Evolutionary conservation across 2,113 vertebrate species (phyloP).

Genomic region (Myrmophylax atrothorax): DNA sequence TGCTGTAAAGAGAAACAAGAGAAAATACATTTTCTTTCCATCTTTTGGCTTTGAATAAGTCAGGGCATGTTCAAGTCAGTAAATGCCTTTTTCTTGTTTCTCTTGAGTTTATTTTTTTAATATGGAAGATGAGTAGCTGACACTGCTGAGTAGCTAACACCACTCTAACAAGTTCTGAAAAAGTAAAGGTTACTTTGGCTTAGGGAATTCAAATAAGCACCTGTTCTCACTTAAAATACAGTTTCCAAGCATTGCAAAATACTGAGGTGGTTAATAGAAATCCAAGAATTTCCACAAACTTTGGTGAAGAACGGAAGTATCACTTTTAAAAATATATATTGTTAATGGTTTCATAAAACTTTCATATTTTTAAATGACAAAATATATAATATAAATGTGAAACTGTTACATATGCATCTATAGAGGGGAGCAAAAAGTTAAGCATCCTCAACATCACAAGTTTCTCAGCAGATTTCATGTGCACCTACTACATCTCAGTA

Average conservation of each 20-base stretch:
- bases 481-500: not conserved
- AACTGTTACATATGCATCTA: not conserved
- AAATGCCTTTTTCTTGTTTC: not conserved
- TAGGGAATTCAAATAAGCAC: not conserved
- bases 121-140: not conserved
- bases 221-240: not conserved
- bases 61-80: fast-evolving
- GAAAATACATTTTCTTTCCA: not conserved
- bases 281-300: not conserved
- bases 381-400: not conserved
- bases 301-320: not conserved
- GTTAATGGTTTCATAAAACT: not conserved
- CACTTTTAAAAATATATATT: not conserved
- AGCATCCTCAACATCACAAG: not conserved
- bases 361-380: not conserved
- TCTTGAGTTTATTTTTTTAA: not conserved
- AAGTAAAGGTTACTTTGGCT: not conserved
- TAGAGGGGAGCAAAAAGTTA: not conserved
- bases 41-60: not conserved
- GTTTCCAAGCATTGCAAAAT: not conserved
- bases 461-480: not conserved
- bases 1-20: not conserved
- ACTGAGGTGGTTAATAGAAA: not conserved
- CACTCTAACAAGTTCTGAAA: not conserved
- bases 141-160: not conserved